Conservation (phyloP, 2,888 invertebrate genomes). For the Chrysolina americana region DNA sequence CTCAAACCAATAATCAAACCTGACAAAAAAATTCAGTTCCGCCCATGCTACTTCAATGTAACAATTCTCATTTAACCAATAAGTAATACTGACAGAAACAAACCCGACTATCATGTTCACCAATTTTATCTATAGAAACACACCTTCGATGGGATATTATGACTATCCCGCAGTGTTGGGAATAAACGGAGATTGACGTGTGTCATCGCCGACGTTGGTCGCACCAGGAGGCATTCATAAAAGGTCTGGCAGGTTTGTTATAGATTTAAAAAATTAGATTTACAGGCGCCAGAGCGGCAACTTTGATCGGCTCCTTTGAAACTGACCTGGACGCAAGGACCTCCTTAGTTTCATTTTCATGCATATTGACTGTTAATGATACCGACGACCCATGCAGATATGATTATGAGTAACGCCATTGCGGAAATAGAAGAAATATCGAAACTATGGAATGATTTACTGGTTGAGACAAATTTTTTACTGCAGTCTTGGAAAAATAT, state of each 20-base stretch:
- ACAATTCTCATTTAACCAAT: not conserved
- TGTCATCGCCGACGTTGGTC: slow-evolving; percentile 38
- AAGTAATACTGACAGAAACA: not conserved
- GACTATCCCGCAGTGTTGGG: slow-evolving; percentile 20
- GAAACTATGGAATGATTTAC: no score
- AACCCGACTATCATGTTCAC: slow-evolving; percentile 23
- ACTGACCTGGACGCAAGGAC: not conserved
- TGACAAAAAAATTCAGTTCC: no score
- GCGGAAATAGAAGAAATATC: no score
- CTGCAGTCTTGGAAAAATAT: no score
- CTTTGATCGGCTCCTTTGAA: slow-evolving; percentile 34
- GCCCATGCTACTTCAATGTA: not conserved
- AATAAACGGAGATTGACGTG: slow-evolving; percentile 38
- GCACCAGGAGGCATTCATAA: slow-evolving; percentile 32
- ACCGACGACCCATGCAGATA: no score
- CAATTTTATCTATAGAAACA: slow-evolving; percentile 35
- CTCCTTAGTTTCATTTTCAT: not conserved
- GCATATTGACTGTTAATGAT: not conserved
- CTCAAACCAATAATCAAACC: no score
- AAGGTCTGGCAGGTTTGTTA: slow-evolving; percentile 32
- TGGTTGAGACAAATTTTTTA: no score
- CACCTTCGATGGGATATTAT: slow-evolving; percentile 21
- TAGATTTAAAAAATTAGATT: slow-evolving; percentile 36
- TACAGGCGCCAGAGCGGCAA: slow-evolving; percentile 38
- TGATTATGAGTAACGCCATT: no score